Evolutionary conservation across 2,113 vertebrate species (phyloP).

Genomic region (Pica pica): DNA sequence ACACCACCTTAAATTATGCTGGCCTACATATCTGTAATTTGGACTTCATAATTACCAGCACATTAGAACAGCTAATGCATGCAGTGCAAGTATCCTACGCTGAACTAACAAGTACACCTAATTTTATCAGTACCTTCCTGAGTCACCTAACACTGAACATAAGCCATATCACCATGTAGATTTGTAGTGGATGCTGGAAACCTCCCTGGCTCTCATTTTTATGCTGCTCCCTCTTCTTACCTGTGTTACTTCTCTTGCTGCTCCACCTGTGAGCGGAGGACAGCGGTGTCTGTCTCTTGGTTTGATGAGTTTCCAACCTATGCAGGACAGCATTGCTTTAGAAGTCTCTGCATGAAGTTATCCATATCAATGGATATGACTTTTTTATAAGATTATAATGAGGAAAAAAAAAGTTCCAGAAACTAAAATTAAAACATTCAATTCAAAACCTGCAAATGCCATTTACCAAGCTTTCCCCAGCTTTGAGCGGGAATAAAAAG

Average conservation of each 20-base stretch:
- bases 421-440: neutral
- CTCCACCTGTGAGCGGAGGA: neutral
- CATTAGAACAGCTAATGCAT: neutral
- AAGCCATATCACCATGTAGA: fast-evolving
- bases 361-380: neutral
- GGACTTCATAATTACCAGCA: neutral
- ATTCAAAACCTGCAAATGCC: neutral
- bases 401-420: neutral
- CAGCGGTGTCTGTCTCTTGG: neutral
- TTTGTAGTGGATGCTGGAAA: neutral
- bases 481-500: neutral
- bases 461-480: neutral
- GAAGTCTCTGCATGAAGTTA: neutral
- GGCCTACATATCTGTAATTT: neutral
- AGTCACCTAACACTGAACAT: neutral
- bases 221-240: neutral
- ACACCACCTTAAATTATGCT: neutral
- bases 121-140: neutral
- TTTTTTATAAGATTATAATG: neutral
- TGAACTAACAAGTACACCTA: neutral
- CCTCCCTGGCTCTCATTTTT: neutral
- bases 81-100: neutral
- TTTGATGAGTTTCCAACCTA: neutral
- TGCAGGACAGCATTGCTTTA: neutral
- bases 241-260: neutral